Percentiles rank a stretch among this genome's conserved stretches.
phyloP scores from a whole-genome alignment of 2,888 invertebrate genomes.

The Eudemis profundana region DNA sequence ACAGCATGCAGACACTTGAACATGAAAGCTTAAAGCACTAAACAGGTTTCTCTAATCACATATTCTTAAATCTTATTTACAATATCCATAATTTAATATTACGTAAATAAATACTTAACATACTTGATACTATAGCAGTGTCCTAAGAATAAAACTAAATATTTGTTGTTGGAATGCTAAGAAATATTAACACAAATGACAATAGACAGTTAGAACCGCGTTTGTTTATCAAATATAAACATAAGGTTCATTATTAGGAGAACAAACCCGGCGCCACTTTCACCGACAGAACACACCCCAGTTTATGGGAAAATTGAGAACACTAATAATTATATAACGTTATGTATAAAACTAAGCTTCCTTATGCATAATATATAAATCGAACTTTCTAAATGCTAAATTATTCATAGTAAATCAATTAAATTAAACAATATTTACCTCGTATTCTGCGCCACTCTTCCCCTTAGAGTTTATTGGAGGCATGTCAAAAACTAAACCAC shows the following conservation, averaged over 20 bases:
- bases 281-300: slow-evolving; percentile 43
- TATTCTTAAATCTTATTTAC: slow-evolving; percentile 51
- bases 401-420: slow-evolving; percentile 20
- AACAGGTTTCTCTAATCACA: slow-evolving; percentile 35
- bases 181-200: not conserved
- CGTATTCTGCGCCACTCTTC: slow-evolving; percentile 79
- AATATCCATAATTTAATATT: slow-evolving; percentile 54
- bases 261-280: slow-evolving; percentile 41
- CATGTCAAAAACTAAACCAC: slow-evolving; percentile 57
- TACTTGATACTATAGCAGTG: not conserved
- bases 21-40: not conserved
- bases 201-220: not conserved
- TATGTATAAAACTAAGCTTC: slow-evolving; percentile 13
- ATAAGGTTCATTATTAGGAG: slow-evolving; percentile 14
- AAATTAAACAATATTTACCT: slow-evolving; percentile 67
- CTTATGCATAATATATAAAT: slow-evolving; percentile 12
- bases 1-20: not conserved
- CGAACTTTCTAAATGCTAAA: slow-evolving; percentile 5
- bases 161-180: not conserved
- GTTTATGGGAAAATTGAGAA: slow-evolving; percentile 28
- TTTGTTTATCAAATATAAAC: slow-evolving; percentile 26
- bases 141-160: not conserved
- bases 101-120: slow-evolving; percentile 56
- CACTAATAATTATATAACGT: slow-evolving; percentile 26
- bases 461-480: slow-evolving; percentile 80